Conservation (phyloP, 2,888 invertebrate species). For the Pammene aurita region DNA sequence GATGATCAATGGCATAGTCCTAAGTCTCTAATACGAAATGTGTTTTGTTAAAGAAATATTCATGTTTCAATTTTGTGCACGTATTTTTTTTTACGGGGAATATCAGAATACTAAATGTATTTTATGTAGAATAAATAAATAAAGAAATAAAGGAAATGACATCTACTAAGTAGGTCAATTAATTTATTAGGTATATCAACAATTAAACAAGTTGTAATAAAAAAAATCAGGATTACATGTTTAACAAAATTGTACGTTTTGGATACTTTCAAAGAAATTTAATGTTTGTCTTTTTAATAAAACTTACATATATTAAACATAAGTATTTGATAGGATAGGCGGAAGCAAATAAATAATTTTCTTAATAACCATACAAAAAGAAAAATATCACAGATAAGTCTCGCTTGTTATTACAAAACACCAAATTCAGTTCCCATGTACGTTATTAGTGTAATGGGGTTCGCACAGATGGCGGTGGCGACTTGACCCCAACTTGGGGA, state of each 20-base stretch:
- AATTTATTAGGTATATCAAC: neutral
- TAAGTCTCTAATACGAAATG: neutral
- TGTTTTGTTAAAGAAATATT: too few relatives aligned
- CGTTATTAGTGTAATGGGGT: slow-evolving; percentile 32
- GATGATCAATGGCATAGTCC: neutral
- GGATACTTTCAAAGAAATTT: too few relatives aligned
- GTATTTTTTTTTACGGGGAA: neutral
- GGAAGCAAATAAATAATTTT: too few relatives aligned
- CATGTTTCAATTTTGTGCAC: neutral
- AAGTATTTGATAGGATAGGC: too few relatives aligned
- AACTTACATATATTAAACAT: too few relatives aligned
- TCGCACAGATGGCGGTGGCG: slow-evolving; percentile 37
- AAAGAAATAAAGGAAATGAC: too few relatives aligned
- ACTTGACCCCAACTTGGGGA: slow-evolving; percentile 40
- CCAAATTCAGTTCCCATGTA: slow-evolving; percentile 9
- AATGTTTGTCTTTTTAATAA: too few relatives aligned
- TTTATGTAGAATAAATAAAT: too few relatives aligned
- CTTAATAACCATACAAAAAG: neutral
- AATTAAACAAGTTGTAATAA: neutral
- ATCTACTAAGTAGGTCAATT: neutral
- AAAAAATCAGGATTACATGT: neutral
- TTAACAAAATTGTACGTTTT: too few relatives aligned
- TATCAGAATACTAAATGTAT: neutral
- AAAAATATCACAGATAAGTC: slow-evolving; percentile 22
- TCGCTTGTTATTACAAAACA: slow-evolving; percentile 3